These are phyloP conservation scores for Zelleria hepariella DNA, from an alignment of 2,888 invertebrate genomes.

Conservation along the genomic window DNA sequence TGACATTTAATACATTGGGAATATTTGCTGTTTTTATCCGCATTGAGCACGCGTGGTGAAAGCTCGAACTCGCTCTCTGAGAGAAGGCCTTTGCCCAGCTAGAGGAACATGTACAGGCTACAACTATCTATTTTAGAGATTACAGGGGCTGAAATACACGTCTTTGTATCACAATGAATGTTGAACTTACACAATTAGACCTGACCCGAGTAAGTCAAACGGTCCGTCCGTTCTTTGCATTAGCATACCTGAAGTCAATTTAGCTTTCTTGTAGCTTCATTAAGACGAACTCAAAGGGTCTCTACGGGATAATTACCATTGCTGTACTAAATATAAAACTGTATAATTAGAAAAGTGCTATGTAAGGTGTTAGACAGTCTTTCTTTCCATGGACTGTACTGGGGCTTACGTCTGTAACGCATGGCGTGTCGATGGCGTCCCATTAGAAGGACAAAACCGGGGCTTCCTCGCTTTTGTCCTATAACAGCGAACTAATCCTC, in stretches of 20 bases:
- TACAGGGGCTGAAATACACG: too few species aligned
- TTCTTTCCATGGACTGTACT: too few species aligned
- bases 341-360: not conserved
- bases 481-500: too few species aligned
- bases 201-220: not conserved
- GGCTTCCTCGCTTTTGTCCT: too few species aligned
- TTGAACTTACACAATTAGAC: not conserved
- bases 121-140: too few species aligned
- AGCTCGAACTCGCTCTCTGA: too few species aligned
- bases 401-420: too few species aligned
- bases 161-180: too few species aligned
- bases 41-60: not conserved
- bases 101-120: too few species aligned
- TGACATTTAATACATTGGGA: not conserved
- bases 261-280: not conserved
- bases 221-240: not conserved
- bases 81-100: too few species aligned
- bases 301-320: not conserved
- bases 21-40: not conserved
- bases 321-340: not conserved
- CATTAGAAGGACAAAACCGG: too few species aligned
- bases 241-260: not conserved
- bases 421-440: too few species aligned
- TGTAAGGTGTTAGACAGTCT: not conserved
- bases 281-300: not conserved